Conservation (phyloP, 1,140 invertebrate genomes). For the Caenorhabditis elegans region DNA sequence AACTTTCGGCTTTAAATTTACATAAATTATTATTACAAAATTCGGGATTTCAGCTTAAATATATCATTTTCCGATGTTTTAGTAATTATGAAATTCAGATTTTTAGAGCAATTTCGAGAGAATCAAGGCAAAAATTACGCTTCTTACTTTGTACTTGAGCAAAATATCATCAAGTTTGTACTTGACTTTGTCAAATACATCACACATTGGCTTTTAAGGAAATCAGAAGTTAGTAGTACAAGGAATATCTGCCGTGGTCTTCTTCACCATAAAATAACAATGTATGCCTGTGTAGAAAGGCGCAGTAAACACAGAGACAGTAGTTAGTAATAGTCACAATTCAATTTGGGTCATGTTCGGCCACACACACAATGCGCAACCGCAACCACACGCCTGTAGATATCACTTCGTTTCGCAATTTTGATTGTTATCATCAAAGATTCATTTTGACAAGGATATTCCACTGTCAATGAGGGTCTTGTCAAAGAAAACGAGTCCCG, state of each 20-base stretch:
- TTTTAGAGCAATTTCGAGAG: too few species aligned
- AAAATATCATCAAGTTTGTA: slow-evolving; percentile 11
- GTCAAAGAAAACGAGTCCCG: background rate
- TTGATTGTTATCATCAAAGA: slow-evolving; percentile 12
- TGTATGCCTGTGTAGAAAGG: background rate
- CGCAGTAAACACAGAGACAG: slow-evolving; percentile 18
- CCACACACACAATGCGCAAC: background rate
- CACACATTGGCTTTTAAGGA: background rate
- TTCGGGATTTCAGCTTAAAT: too few species aligned
- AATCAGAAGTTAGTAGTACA: slow-evolving; percentile 24
- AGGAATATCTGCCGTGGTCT: background rate
- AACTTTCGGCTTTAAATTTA: too few species aligned
- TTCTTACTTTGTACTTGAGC: slow-evolving; percentile 19
- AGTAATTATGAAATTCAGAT: too few species aligned
- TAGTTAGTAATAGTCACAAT: slow-evolving; percentile 27
- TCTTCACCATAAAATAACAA: background rate
- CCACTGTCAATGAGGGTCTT: background rate
- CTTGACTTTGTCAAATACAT: slow-evolving; percentile 14
- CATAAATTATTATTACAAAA: too few species aligned
- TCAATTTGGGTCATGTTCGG: slow-evolving; percentile 25
- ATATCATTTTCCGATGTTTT: too few species aligned
- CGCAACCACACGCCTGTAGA: slow-evolving; percentile 2
- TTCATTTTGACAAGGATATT: background rate
- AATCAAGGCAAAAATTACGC: too few species aligned
- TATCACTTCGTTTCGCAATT: slow-evolving; percentile 12